Evolutionary conservation across 2,888 invertebrate species (phyloP), one percentile per base, ranked within the genome.

Genomic region (Calameuta pallipes): DNA sequence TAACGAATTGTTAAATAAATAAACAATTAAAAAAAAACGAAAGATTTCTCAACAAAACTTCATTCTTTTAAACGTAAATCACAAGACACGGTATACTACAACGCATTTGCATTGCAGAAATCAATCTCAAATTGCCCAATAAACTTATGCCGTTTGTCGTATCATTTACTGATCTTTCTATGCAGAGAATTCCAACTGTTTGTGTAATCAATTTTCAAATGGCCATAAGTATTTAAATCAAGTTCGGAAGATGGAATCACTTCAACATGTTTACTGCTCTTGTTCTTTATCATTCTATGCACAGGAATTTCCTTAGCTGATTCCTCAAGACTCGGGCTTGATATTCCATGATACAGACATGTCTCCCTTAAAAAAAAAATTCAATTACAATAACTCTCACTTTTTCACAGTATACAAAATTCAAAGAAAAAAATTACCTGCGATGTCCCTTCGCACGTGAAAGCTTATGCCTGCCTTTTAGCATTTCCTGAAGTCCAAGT

Each of bases 181-280:
- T 96, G 95, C 81, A 96, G 92, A 79, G 95, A 96, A 90, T 95
- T 95, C 96, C 96, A 96, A 92, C 95, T 96, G 91, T 94, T 95
- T 2, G 96, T 96, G 88, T 96, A 96, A 90, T 96, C 96, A 84
- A 96, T 96, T 92, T 96, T 95, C 75, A 96, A 92, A 86, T 96
- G 94, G 77, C 96, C 96, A 87, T 96, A 96, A 85, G 95, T 94
- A 87, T 95, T 96, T 80, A 96, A 92, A 82, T 96, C 95, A 91
- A 96, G 94, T 90, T 94, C 94, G 75, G 94, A 93, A 4, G 94
- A 94, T 77, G 94, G 91, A 69, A 84, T 78, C 76, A 87, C 83
- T 75, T 87, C 86, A 56, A 84, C 79, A 78, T 86, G 85, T 74
- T 85, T 85, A 11, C 82, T 78, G 76, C 80, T 79, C 37, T 83